These are phyloP conservation scores for Pseudomyrmex pallidus DNA, from an alignment of 1,140 invertebrate species.

Conservation along the genomic window DNA sequence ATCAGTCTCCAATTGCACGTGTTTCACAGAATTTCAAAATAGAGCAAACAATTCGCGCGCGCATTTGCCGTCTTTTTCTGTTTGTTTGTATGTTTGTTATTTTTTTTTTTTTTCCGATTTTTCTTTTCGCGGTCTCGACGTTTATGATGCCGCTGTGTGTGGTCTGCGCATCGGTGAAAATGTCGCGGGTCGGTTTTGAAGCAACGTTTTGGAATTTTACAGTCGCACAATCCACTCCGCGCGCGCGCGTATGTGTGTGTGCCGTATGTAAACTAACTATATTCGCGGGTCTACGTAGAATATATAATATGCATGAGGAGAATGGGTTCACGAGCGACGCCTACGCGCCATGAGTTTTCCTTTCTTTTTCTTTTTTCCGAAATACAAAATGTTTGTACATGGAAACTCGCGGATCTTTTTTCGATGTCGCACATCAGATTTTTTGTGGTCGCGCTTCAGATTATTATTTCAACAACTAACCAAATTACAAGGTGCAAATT, in stretches of 20 bases:
- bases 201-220: slow-evolving; percentile 25
- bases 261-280: slow-evolving; percentile 31
- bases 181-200: slow-evolving; percentile 4
- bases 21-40: slow-evolving; percentile 38
- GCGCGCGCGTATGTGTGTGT: background rate
- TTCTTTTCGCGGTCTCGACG: slow-evolving; percentile 8
- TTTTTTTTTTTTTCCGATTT: background rate
- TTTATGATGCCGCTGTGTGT: slow-evolving; percentile 35
- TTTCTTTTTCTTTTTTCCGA: background rate
- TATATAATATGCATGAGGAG: background rate
- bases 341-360: background rate
- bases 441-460: too few relatives aligned
- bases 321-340: background rate
- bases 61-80: slow-evolving; percentile 6
- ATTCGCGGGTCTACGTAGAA: background rate
- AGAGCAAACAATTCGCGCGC: slow-evolving; percentile 13
- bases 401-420: background rate
- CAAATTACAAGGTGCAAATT: too few relatives aligned
- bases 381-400: too few relatives aligned
- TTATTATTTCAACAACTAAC: too few relatives aligned
- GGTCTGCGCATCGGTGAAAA: slow-evolving; percentile 22
- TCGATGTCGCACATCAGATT: background rate
- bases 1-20: slow-evolving; percentile 21
- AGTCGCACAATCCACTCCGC: background rate
- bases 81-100: background rate